A percentile compares a stretch with the other conserved stretches of the same genome.
These are phyloP conservation scores for Cygnus buccinator DNA, from an alignment of 2,113 vertebrate species.

Conservation along the genomic window DNA sequence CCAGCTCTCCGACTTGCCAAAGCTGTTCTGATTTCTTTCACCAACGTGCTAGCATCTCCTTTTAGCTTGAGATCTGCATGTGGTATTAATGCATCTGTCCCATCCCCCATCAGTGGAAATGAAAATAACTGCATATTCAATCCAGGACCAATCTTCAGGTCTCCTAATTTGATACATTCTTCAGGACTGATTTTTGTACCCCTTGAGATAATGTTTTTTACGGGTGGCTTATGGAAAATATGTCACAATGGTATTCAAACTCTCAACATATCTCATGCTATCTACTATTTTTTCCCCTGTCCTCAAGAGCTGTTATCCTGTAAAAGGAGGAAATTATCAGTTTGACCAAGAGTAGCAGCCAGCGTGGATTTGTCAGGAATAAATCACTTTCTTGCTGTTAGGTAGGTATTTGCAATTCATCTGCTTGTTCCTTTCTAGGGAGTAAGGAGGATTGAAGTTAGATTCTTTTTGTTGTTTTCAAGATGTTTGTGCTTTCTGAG, in stretches of 20 bases:
- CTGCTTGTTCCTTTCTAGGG: not conserved
- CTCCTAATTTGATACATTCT: not conserved
- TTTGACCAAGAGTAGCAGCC: not conserved
- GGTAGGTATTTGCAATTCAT: not conserved
- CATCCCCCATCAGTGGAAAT: not conserved
- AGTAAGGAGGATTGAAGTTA: not conserved
- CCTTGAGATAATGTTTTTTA: not conserved
- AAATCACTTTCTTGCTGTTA: not conserved
- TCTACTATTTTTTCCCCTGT: not conserved
- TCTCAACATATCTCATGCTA: rapidly evolving
- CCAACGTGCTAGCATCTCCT: not conserved
- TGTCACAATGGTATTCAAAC: not conserved
- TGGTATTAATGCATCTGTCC: not conserved
- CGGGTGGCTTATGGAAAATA: not conserved
- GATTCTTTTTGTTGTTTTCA: not conserved
- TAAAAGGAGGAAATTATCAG: not conserved
- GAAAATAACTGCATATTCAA: not conserved
- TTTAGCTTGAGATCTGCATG: not conserved
- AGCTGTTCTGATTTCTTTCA: not conserved
- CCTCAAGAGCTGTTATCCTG: not conserved
- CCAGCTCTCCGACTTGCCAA: not conserved
- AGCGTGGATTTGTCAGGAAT: not conserved
- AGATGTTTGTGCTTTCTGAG: not conserved
- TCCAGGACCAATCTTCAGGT: not conserved
- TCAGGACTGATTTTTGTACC: not conserved